A percentile compares a stretch with the other conserved stretches of the same genome.
Evolutionary conservation across 2,797 vertebrate species (phyloP).

Genomic region (Epinephelus malabaricus): DNA sequence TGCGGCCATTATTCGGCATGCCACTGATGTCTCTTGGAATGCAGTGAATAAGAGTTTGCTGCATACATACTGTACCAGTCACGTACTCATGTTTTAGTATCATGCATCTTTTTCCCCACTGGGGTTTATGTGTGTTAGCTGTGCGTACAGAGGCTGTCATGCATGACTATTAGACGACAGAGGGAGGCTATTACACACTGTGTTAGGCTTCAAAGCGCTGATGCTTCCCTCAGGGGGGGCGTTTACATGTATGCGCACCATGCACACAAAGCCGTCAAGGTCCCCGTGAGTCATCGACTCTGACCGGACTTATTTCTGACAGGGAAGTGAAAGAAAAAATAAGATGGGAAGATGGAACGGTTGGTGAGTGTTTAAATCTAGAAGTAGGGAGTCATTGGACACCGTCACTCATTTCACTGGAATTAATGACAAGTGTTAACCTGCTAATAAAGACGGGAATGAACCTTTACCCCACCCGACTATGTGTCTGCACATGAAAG

Average conservation of each 20-base stretch:
- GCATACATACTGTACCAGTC: slow-evolving; percentile 20
- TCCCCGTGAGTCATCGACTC: slow-evolving; percentile 31
- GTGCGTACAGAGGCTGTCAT: slow-evolving; percentile 30
- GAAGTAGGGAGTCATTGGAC: slow-evolving; percentile 18
- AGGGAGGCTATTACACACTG: slow-evolving; percentile 54
- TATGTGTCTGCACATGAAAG: slow-evolving; percentile 44
- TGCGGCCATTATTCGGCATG: slow-evolving; percentile 43
- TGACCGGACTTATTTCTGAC: slow-evolving; percentile 33
- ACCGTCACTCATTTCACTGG: slow-evolving; percentile 6
- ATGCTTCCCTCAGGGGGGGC: slow-evolving; percentile 22
- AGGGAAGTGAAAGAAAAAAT: slow-evolving; percentile 9
- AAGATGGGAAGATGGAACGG: slow-evolving; percentile 13
- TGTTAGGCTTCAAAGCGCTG: slow-evolving; percentile 57
- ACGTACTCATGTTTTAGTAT: slow-evolving; percentile 36
- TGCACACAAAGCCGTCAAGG: slow-evolving; percentile 31
- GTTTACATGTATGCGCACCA: slow-evolving; percentile 26
- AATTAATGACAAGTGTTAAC: slow-evolving; percentile 42
- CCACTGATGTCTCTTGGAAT: slow-evolving; percentile 57
- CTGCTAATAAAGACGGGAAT: slow-evolving; percentile 28
- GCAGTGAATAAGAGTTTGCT: slow-evolving; percentile 65
- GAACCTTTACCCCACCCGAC: slow-evolving; percentile 24
- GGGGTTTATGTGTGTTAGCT: slow-evolving; percentile 24
- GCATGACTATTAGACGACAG: slow-evolving; percentile 41
- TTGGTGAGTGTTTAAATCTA: slow-evolving; percentile 32
- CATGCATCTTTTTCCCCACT: slow-evolving; percentile 22